Evolutionary conservation across 1,140 invertebrate species (phyloP).

Genomic region (Spodoptera litura): DNA sequence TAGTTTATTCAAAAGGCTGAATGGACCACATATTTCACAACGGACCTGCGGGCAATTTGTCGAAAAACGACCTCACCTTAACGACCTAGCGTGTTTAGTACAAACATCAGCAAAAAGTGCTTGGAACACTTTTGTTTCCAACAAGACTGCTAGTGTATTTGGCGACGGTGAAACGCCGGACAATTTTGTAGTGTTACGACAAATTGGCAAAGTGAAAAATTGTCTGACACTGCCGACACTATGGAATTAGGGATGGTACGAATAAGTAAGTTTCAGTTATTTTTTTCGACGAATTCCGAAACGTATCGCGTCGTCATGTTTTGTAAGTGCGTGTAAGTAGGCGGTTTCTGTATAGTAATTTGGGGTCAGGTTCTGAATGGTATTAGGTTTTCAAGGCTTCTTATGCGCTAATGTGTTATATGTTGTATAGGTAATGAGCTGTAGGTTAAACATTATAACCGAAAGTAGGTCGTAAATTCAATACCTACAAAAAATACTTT

Average conservation of each 20-base stretch:
- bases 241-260: conserved; percentile 11
- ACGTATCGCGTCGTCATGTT: not conserved
- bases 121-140: conserved; percentile 17
- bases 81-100: conserved; percentile 31
- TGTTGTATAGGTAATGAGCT: too few relatives aligned
- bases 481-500: too few relatives aligned
- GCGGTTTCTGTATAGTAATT: too few relatives aligned
- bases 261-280: not conserved
- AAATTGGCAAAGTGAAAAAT: conserved; percentile 39
- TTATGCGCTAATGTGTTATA: too few relatives aligned
- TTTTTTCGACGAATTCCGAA: not conserved
- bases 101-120: conserved; percentile 17
- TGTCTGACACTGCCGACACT: conserved; percentile 17
- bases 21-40: not conserved
- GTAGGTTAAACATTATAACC: too few relatives aligned
- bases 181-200: conserved; percentile 34
- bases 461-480: too few relatives aligned
- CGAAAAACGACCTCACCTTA: conserved; percentile 34
- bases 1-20: conserved; percentile 3
- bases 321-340: too few relatives aligned
- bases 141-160: conserved; percentile 25
- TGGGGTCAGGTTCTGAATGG: too few relatives aligned
- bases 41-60: conserved; percentile 19
- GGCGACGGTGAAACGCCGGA: not conserved
- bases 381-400: too few relatives aligned